phyloP scores from a whole-genome alignment of 2,113 vertebrate species.

The Gnathonemus echidnorhynchus region DNA sequence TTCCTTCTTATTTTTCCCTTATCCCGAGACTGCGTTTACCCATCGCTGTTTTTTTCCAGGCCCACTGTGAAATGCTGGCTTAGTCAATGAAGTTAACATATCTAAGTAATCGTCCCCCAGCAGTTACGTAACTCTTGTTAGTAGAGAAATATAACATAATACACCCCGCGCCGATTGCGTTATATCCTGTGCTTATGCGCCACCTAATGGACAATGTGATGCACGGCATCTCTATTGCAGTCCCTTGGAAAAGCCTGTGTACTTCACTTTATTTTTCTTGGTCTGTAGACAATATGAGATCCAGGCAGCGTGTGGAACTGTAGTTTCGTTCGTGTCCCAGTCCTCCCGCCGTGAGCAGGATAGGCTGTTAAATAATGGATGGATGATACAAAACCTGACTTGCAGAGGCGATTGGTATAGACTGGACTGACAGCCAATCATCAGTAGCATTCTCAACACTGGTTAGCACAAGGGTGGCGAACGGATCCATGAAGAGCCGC shows the following conservation, averaged over 20 bases:
- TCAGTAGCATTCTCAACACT: not conserved
- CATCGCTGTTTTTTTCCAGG: not conserved
- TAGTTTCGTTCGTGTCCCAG: not conserved
- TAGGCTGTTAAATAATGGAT: not conserved
- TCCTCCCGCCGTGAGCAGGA: not conserved
- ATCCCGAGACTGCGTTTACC: not conserved
- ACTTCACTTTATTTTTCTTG: not conserved
- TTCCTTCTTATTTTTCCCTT: not conserved
- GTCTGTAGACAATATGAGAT: not conserved
- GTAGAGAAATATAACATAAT: not conserved
- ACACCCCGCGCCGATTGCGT: not conserved
- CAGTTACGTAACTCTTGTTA: not conserved
- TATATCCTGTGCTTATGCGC: constrained; percentile 29
- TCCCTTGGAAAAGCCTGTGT: not conserved
- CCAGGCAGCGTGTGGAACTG: not conserved
- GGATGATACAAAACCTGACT: not conserved
- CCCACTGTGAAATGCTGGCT: not conserved
- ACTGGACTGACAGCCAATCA: not conserved
- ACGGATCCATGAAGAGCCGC: too few species aligned
- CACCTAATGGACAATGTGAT: constrained; percentile 40
- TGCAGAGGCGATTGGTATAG: not conserved
- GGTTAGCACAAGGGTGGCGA: not conserved
- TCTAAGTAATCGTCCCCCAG: not conserved
- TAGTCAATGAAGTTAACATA: not conserved
- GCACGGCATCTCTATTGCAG: constrained; percentile 24